Percentiles rank a stretch among this genome's conserved stretches.
Evolutionary conservation across 2,113 vertebrate genomes (phyloP).

Genomic region (Pedetes capensis): DNA sequence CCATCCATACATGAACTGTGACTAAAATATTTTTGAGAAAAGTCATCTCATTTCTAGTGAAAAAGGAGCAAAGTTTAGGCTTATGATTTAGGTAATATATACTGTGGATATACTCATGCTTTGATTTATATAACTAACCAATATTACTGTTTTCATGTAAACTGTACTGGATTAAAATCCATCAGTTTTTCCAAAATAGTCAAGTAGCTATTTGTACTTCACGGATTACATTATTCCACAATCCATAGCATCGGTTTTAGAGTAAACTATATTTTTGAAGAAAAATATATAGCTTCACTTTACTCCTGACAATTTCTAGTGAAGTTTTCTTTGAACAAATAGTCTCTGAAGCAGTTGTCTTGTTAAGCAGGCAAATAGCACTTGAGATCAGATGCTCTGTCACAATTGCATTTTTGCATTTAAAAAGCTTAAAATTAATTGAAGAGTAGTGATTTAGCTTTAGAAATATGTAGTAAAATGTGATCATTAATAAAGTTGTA

Average conservation of each 20-base stretch:
- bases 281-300: neutral
- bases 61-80: neutral
- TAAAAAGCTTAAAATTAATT: conserved; percentile 15
- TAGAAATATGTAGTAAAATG: conserved; percentile 22
- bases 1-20: neutral
- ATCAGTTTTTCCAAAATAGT: neutral
- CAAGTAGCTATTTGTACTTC: neutral
- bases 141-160: neutral
- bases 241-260: neutral
- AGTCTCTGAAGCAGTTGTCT: neutral
- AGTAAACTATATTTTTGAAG: neutral
- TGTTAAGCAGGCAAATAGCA: neutral
- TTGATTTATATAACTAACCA: neutral
- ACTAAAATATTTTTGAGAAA: neutral
- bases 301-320: neutral
- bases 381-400: neutral
- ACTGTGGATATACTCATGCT: neutral
- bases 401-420: neutral
- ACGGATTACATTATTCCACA: neutral
- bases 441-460: neutral
- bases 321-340: neutral
- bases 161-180: neutral
- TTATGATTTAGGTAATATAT: neutral
- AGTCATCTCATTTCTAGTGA: neutral
- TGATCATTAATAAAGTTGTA: neutral